Evolutionary conservation across 1,140 invertebrate species (phyloP).

Genomic region (Pantala flavescens): DNA sequence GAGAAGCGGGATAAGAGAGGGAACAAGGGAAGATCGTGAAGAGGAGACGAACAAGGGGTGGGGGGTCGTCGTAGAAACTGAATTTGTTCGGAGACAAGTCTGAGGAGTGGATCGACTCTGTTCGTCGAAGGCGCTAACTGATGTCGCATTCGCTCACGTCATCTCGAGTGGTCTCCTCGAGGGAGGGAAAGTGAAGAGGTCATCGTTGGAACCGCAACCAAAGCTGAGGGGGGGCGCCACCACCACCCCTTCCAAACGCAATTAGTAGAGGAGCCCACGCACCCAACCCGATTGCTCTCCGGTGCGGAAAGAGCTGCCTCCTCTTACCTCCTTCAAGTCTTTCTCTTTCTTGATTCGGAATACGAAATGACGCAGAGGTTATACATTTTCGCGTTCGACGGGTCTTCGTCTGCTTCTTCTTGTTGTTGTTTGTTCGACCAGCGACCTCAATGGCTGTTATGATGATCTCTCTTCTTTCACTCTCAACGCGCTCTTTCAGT

Average conservation of each 20-base stretch:
- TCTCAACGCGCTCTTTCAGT: background rate
- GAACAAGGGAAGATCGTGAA: conserved; percentile 5
- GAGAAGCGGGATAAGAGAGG: conserved; percentile 16
- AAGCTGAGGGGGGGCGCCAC: background rate
- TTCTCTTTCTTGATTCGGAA: background rate
- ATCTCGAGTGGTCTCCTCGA: background rate
- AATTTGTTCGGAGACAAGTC: background rate
- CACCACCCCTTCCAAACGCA: background rate
- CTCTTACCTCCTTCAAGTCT: background rate
- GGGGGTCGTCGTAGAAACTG: background rate
- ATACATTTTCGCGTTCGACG: no score
- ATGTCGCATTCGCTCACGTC: background rate
- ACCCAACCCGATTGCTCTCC: background rate
- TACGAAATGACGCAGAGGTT: no score
- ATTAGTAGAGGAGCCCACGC: background rate
- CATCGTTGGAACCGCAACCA: background rate
- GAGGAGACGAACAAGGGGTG: background rate
- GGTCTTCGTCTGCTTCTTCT: no score
- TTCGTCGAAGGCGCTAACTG: background rate
- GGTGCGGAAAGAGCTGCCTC: background rate
- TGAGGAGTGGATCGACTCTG: background rate
- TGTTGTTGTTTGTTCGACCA: no score
- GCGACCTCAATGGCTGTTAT: no score
- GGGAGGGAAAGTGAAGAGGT: background rate
- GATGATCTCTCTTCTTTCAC: background rate